Evolutionary conservation across 2,888 invertebrate species (phyloP).

Genomic region (Sipha maydis): DNA sequence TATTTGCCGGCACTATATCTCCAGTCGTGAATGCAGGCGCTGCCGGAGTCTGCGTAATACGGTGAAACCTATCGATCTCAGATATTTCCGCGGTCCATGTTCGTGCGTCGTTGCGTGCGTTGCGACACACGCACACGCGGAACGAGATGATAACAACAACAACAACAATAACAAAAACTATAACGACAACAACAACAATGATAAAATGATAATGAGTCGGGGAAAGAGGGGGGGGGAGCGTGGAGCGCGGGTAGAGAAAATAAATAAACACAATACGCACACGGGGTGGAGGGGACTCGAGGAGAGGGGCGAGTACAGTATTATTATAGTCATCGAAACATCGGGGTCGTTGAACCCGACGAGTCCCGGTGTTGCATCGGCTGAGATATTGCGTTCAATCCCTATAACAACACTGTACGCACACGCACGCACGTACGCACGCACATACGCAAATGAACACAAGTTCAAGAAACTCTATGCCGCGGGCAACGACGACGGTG

Average conservation of each 20-base stretch:
- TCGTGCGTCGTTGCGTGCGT: not conserved
- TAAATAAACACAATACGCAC: slow-evolving; percentile 13
- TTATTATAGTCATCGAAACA: slow-evolving; percentile 29
- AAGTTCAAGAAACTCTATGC: slow-evolving; percentile 62
- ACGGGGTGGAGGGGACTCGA: not conserved
- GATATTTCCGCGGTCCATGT: not conserved
- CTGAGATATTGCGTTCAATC: slow-evolving; percentile 57
- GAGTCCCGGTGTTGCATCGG: slow-evolving; percentile 59
- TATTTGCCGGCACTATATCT: no score
- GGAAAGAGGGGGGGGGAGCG: no score
- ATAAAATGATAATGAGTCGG: not conserved
- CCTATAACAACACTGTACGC: slow-evolving; percentile 46
- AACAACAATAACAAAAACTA: not conserved
- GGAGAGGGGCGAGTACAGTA: not conserved
- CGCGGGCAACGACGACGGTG: slow-evolving; percentile 3
- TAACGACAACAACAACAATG: not conserved
- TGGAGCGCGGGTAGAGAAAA: not conserved
- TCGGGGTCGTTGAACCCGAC: slow-evolving; percentile 54
- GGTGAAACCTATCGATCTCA: not conserved
- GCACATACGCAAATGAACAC: slow-evolving; percentile 28
- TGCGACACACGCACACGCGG: no score
- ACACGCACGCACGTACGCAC: not conserved
- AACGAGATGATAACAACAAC: no score
- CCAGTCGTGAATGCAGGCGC: not conserved
- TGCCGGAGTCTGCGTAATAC: not conserved